Conservation (phyloP, 2,888 invertebrate species). For the Sinohyriopsis cumingii region DNA sequence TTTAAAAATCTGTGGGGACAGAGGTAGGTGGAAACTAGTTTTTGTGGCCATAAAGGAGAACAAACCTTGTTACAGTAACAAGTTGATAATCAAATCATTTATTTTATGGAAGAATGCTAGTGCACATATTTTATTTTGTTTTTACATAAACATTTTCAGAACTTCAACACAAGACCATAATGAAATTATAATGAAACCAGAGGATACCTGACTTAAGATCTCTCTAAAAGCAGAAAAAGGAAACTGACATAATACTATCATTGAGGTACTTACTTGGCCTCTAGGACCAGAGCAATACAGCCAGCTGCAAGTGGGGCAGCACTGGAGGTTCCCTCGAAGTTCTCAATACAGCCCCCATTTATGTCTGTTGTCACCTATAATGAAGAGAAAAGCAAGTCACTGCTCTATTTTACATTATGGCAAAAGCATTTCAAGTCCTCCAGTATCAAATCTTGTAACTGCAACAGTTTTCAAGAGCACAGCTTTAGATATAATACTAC, state of each 20-base stretch:
- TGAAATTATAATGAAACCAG: no score
- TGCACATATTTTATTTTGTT: no score
- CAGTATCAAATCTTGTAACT: not conserved
- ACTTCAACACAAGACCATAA: no score
- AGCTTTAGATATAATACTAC: not conserved
- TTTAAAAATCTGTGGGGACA: no score
- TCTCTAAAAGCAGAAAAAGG: no score
- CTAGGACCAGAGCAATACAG: conserved; percentile 64
- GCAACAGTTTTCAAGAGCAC: not conserved
- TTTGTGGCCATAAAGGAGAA: no score
- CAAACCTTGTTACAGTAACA: no score
- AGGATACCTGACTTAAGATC: no score
- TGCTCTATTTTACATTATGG: not conserved
- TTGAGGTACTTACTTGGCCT: conserved; percentile 67
- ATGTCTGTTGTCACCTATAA: conserved; percentile 66
- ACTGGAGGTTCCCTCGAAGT: conserved; percentile 70
- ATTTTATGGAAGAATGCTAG: no score
- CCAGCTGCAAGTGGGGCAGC: conserved; percentile 70
- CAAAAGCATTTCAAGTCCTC: not conserved
- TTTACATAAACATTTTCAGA: no score
- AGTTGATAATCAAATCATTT: no score
- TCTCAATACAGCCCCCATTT: conserved; percentile 62
- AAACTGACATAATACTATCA: not conserved
- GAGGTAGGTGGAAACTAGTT: no score
- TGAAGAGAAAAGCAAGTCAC: conserved; percentile 3